Conservation (phyloP, 2,797 vertebrate species). For the Malacoctenus gilli region DNA sequence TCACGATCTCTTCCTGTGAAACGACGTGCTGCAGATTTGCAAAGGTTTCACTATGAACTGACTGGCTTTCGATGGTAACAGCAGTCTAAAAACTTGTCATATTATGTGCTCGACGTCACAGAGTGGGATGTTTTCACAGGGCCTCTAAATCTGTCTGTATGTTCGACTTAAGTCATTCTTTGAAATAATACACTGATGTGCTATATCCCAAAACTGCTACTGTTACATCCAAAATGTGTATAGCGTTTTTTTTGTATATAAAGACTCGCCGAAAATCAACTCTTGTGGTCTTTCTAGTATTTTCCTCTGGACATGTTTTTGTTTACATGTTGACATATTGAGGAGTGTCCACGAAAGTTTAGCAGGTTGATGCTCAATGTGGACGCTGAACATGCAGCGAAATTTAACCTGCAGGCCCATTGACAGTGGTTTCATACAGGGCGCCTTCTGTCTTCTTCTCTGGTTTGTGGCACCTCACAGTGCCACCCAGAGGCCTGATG, state of each 20-base stretch:
- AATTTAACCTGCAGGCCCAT: no score
- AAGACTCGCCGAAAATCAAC: slow-evolving; percentile 41
- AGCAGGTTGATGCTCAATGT: no score
- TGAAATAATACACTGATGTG: slow-evolving; percentile 33
- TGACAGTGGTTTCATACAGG: no score
- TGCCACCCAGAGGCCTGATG: no score
- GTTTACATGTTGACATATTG: no score
- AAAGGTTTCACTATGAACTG: background rate
- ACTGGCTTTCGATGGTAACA: slow-evolving; percentile 3
- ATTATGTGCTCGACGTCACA: no score
- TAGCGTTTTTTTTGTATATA: slow-evolving; percentile 66
- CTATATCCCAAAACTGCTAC: slow-evolving; percentile 37
- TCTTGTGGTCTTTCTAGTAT: background rate
- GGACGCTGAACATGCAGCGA: no score
- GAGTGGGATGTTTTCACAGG: slow-evolving; percentile 19
- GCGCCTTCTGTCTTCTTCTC: no score
- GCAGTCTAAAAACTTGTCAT: slow-evolving; percentile 1
- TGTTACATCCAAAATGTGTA: slow-evolving; percentile 51
- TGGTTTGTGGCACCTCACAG: no score
- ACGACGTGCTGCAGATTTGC: background rate
- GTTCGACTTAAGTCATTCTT: slow-evolving; percentile 13
- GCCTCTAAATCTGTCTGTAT: slow-evolving; percentile 14
- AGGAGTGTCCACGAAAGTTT: no score
- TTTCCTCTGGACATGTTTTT: no score
- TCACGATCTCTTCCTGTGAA: slow-evolving; percentile 6